Evolutionary conservation across 2,888 invertebrate genomes (phyloP).

Genomic region (Philereme vetulata): DNA sequence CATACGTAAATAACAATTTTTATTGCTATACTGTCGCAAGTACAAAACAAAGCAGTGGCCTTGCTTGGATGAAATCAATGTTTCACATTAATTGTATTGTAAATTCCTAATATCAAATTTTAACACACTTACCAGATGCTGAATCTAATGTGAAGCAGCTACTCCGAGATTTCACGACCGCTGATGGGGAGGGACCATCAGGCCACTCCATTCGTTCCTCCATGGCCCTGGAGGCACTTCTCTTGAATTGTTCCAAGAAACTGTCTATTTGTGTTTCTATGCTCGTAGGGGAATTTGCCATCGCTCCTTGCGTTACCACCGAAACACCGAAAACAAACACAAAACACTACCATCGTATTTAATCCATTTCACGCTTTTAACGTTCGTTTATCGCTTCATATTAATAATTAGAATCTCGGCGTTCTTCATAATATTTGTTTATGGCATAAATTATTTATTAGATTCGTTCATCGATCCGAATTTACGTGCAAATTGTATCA

Average conservation of each 20-base stretch:
- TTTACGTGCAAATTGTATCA: constrained; percentile 58
- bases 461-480: constrained; percentile 66
- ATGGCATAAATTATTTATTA: constrained; percentile 55
- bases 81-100: too few species aligned
- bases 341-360: constrained; percentile 57
- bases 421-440: constrained; percentile 40
- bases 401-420: constrained; percentile 22
- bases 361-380: constrained; percentile 58
- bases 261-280: constrained; percentile 93
- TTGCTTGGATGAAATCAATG: too few species aligned
- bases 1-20: too few species aligned
- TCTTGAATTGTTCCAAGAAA: constrained; percentile 92
- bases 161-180: constrained; percentile 77
- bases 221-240: constrained; percentile 91
- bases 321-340: constrained; percentile 81
- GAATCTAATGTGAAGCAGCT: constrained; percentile 77
- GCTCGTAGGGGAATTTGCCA: constrained; percentile 87
- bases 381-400: constrained; percentile 44
- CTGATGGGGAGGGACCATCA: constrained; percentile 72
- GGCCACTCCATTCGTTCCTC: constrained; percentile 84
- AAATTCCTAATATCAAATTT: neutral
- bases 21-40: too few species aligned
- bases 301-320: constrained; percentile 79
- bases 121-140: constrained; percentile 65
- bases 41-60: too few species aligned